Base-by-base conservation (phyloP, 2,113 vertebrate species). In the Speoplatyrhinus poulsoni region DNA sequence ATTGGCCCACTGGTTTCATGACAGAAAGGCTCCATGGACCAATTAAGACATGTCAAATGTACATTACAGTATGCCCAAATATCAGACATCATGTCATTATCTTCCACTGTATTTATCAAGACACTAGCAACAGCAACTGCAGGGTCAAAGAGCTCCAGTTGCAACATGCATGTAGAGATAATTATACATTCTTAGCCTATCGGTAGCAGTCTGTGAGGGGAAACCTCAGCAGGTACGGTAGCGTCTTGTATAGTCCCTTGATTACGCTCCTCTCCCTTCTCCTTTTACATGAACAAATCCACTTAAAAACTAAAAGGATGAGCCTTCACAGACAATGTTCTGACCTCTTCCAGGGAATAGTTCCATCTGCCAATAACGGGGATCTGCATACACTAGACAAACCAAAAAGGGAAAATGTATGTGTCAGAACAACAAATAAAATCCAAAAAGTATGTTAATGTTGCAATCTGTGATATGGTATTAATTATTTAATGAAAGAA, bases 281-380 rank as follows among this genome's bases (percentile, higher is more conserved):
- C 54, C 54, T 26, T 13, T 58, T 54, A 10, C 1, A 15, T 36
- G 12, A 26, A 11, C 12, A 12, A 3, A 5, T 46, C 53, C 54
- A 36, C 47, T 46, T 19, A 12, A 41, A 46, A 46, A n/a, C 80
- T 83, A 93, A 62, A 87, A 87, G 7, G 85, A 62, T 0, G 91
- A 90, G 0, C 91, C 91, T 3, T 92, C 93, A 50, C 93, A 93
- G 76, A 91, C 80, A 36, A 93, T 83, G 77, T 90, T 91, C 81
- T 93, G 91, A 32, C 85, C 91, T 61, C 73, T 81, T 6, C 89
- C 88, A 0, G 92, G 91, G 57, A 91, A 91, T 36, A 93, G 85
- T 77, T 92, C 91, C 88, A 92, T 87, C 81, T 90, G 85, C 93
- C 93, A 93, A 85, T 88, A 92, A 7, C 79, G 89, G 3, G 91